phyloP scores from a whole-genome alignment of 2,888 invertebrate genomes.

The Pelosia muscerda region DNA sequence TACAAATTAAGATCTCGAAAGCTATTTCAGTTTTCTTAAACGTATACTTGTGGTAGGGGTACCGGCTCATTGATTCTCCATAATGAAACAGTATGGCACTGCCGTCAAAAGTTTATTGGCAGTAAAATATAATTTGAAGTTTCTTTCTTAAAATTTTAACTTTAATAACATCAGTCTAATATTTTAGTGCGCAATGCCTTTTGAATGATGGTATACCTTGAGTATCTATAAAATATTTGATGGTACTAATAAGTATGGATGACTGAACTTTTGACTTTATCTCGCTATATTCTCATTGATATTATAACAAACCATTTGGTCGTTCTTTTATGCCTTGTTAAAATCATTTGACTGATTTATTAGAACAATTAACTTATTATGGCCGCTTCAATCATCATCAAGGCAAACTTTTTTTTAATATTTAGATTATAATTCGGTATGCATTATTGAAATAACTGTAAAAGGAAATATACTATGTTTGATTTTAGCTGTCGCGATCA shows the following conservation, averaged over 20 bases:
- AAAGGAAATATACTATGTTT: no score
- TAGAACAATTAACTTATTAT: no score
- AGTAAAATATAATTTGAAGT: slow-evolving; percentile 3
- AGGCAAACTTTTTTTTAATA: no score
- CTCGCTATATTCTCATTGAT: background rate
- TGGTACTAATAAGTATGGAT: background rate
- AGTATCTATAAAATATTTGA: slow-evolving; percentile 5
- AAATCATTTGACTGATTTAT: no score
- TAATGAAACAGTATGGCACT: background rate
- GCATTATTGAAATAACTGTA: no score
- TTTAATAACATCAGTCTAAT: background rate
- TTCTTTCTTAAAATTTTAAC: slow-evolving; percentile 3
- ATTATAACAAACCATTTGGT: background rate
- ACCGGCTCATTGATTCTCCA: background rate
- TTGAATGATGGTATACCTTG: background rate
- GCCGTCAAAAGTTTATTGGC: slow-evolving; percentile 6
- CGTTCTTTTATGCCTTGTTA: background rate
- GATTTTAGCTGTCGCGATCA: no score
- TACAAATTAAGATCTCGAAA: background rate
- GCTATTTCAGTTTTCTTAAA: background rate
- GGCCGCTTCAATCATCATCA: no score
- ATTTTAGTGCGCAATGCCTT: background rate
- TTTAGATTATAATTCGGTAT: no score
- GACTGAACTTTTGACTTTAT: background rate
- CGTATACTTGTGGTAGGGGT: background rate